Conservation (phyloP, 2,797 vertebrate species). For the Siniperca undulata region DNA sequence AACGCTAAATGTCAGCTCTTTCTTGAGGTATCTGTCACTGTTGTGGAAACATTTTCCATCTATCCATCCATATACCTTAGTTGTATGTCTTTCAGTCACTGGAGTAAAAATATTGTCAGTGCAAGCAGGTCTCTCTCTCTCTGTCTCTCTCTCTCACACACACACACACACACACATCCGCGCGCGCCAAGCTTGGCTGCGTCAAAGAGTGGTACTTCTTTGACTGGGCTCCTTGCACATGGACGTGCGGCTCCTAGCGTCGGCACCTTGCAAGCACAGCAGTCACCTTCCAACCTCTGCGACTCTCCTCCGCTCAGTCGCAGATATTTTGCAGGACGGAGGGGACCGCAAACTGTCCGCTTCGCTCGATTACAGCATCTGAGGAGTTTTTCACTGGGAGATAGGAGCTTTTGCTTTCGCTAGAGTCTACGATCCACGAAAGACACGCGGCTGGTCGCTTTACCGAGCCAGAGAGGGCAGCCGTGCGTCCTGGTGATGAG, state of each 20-base stretch:
- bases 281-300: slow-evolving; percentile 87
- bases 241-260: slow-evolving; percentile 85
- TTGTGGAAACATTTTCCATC: slow-evolving; percentile 38
- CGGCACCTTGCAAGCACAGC: slow-evolving; percentile 79
- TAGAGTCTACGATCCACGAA: slow-evolving; percentile 52
- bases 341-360: slow-evolving; percentile 29
- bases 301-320: slow-evolving; percentile 68
- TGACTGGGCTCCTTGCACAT: slow-evolving; percentile 61
- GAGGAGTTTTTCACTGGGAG: slow-evolving; percentile 25
- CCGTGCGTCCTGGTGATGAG: slow-evolving; percentile 85
- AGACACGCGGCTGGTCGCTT: slow-evolving; percentile 63
- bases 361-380: slow-evolving; percentile 35
- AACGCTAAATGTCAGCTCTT: slow-evolving; percentile 57
- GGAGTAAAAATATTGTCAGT: slow-evolving; percentile 8
- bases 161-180: not conserved
- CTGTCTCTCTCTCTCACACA: not conserved
- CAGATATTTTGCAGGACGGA: slow-evolving; percentile 63
- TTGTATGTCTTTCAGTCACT: slow-evolving; percentile 13
- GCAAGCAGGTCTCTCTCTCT: not conserved
- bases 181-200: slow-evolving; percentile 58
- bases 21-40: slow-evolving; percentile 21
- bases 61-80: slow-evolving; percentile 21
- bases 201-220: slow-evolving; percentile 73
- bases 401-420: slow-evolving; percentile 22
- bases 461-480: slow-evolving; percentile 69